Percentiles rank a stretch among this genome's conserved stretches.
Evolutionary conservation across 2,888 invertebrate species (phyloP).

Genomic region (Deroplatys truncata): DNA sequence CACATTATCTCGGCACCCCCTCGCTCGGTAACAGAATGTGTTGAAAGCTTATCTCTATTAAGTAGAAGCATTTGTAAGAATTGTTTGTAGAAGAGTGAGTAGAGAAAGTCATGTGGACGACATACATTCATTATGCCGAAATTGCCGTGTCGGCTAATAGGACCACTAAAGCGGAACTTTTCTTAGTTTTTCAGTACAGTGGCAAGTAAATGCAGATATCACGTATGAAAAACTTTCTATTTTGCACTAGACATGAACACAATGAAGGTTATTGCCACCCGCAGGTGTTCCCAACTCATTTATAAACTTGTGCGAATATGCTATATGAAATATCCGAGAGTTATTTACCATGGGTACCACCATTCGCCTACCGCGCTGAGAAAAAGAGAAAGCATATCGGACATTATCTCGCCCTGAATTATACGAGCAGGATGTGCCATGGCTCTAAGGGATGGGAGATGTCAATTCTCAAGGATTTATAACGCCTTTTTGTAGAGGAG

Average conservation of each 20-base stretch:
- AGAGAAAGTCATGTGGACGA: no score
- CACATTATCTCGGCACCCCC: no score
- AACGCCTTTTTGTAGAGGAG: background rate
- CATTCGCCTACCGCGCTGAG: background rate
- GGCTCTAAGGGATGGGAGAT: background rate
- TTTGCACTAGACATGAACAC: background rate
- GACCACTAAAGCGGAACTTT: no score
- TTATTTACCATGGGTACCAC: background rate
- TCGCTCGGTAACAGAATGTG: no score
- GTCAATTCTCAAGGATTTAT: background rate
- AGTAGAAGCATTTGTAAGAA: no score
- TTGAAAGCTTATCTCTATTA: no score
- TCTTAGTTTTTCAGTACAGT: no score
- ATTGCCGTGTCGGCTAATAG: no score
- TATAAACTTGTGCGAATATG: background rate
- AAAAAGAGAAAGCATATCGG: background rate
- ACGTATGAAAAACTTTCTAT: no score
- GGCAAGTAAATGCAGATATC: no score
- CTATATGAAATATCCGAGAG: background rate
- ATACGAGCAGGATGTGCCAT: background rate
- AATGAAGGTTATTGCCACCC: background rate
- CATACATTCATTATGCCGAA: no score
- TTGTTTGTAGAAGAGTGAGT: no score
- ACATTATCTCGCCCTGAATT: background rate
- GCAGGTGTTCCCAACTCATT: background rate